Conservation (phyloP, 2,888 invertebrate species). For the Melieria crassipennis region DNA sequence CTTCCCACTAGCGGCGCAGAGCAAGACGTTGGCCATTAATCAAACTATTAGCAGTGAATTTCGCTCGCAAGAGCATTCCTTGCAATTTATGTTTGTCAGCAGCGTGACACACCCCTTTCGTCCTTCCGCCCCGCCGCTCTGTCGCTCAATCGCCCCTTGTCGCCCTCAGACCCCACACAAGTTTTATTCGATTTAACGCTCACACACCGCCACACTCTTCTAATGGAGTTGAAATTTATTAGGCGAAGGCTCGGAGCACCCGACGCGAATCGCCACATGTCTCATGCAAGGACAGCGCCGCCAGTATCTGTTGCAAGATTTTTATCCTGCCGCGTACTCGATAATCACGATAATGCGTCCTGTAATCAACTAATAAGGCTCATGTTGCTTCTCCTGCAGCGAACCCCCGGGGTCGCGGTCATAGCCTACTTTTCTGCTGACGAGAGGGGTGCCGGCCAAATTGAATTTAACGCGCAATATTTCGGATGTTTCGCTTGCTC, state of each 20-base stretch:
- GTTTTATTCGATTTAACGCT: conserved; percentile 45
- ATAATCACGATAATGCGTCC: conserved; percentile 68
- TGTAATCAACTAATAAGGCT: conserved; percentile 68
- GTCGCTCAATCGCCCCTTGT: not conserved
- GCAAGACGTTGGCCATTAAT: conserved; percentile 60
- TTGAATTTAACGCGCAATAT: conserved; percentile 64
- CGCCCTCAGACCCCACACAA: conserved; percentile 21
- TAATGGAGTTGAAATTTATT: conserved; percentile 47
- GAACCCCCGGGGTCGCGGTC: conserved; percentile 17
- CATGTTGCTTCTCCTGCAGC: conserved; percentile 44
- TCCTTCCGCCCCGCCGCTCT: conserved; percentile 1
- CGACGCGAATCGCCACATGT: conserved; percentile 10
- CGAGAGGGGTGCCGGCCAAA: conserved; percentile 49
- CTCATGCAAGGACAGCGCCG: too few relatives aligned
- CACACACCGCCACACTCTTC: conserved; percentile 16
- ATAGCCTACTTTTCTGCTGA: conserved; percentile 17
- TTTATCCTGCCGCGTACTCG: conserved; percentile 52
- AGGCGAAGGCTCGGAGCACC: conserved; percentile 36
- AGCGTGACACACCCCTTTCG: conserved; percentile 54
- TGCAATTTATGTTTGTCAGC: conserved; percentile 45
- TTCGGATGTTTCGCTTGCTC: conserved; percentile 40
- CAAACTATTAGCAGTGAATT: conserved; percentile 65
- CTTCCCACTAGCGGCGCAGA: conserved; percentile 46
- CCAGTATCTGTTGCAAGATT: conserved; percentile 39
- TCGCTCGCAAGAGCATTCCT: conserved; percentile 39